These are phyloP conservation scores for Sebastes kiyomatsui DNA, from an alignment of 2,797 vertebrate species.

Conservation along the genomic window DNA sequence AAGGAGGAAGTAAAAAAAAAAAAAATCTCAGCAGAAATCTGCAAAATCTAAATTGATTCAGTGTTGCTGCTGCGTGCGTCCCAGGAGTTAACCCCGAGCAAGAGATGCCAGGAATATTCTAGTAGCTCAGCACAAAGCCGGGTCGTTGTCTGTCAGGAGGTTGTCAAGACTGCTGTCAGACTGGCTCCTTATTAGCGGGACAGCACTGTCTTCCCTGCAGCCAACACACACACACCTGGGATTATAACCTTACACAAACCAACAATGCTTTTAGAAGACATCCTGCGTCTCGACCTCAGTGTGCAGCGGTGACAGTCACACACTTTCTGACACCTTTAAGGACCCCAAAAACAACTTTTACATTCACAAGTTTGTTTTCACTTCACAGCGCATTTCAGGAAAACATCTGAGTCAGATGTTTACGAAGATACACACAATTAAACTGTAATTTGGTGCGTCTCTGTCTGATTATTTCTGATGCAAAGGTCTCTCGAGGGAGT, in stretches of 20 bases:
- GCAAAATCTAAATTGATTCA: conserved; percentile 63
- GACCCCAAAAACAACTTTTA: conserved; percentile 6
- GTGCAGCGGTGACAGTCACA: conserved; percentile 21
- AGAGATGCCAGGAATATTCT: conserved; percentile 67
- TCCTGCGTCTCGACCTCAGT: conserved; percentile 37
- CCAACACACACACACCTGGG: conserved; percentile 32
- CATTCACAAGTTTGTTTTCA: not conserved
- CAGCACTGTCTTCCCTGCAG: conserved; percentile 42
- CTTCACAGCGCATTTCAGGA: conserved; percentile 1
- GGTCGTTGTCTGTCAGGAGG: conserved; percentile 68
- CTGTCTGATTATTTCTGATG: not conserved
- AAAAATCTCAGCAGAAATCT: conserved; percentile 37
- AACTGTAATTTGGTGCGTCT: not conserved
- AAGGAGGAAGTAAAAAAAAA: not conserved
- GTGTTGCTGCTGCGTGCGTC: conserved; percentile 46
- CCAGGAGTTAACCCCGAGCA: conserved; percentile 64
- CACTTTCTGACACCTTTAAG: not conserved
- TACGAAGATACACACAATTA: not conserved
- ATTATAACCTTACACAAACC: conserved; percentile 21
- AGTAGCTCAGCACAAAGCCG: conserved; percentile 69
- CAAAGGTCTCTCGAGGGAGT: not conserved
- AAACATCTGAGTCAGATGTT: not conserved
- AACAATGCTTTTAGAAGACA: conserved; percentile 32
- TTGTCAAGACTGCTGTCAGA: conserved; percentile 69
- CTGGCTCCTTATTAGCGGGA: conserved; percentile 65